These are phyloP conservation scores for Caenorhabditis tropicalis DNA, from an alignment of 1,140 invertebrate genomes.

Conservation along the genomic window DNA sequence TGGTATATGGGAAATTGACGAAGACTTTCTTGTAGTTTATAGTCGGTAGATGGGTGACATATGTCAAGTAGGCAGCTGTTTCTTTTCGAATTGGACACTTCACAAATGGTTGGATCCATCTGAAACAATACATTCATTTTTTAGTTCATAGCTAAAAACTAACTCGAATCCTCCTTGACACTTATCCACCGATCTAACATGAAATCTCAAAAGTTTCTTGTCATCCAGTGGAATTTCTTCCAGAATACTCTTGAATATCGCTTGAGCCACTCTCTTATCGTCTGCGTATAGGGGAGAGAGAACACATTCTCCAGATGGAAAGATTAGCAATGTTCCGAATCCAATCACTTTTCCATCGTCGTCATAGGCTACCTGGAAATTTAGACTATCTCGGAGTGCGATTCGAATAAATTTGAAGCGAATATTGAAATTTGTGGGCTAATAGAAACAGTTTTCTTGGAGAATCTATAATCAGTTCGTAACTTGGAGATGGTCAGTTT, in stretches of 20 bases:
- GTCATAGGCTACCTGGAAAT: neutral
- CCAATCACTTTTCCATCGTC: neutral
- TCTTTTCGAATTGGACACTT: neutral
- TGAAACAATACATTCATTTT: neutral
- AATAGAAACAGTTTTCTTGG: too few relatives aligned
- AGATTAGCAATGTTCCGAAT: neutral
- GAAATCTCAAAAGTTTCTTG: neutral
- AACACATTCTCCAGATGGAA: slow-evolving; percentile 20
- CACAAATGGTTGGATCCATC: slow-evolving; percentile 22
- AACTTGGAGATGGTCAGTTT: too few relatives aligned
- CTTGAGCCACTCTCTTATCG: neutral
- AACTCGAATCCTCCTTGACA: neutral
- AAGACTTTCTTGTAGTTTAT: slow-evolving; percentile 4
- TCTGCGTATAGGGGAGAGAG: slow-evolving; percentile 1
- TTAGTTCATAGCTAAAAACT: neutral
- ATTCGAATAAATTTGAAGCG: too few relatives aligned
- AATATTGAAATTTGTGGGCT: too few relatives aligned
- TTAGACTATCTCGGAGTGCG: too few relatives aligned
- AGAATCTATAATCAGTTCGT: too few relatives aligned
- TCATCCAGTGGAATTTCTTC: neutral
- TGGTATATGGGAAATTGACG: neutral
- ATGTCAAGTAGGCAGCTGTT: neutral
- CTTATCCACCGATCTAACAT: neutral
- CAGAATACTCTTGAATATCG: slow-evolving; percentile 8
- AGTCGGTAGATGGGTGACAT: neutral